Base-by-base conservation (phyloP, 1,140 invertebrate genomes). In the Atta texana region DNA sequence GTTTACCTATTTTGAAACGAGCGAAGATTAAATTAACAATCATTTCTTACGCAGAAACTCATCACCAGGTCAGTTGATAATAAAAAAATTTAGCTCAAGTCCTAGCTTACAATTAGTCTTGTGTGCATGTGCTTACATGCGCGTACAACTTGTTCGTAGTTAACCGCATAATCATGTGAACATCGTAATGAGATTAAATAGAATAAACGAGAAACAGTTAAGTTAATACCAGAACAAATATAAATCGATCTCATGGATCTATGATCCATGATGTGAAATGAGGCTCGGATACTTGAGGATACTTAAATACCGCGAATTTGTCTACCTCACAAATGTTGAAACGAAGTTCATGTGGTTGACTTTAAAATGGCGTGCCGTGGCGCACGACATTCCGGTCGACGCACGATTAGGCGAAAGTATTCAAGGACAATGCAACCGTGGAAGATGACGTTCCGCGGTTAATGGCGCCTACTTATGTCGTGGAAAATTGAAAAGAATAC, bases 371-470 rank as follows among this genome's bases (percentile, higher is more conserved):
- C 89, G 89, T 76, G 86, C 24, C 51, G 31, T 49, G 69, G 59
- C 84, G 34, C 51, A 39, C 53, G 85, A 89, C 86, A 88, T 72
- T 84, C 76, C 16, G 66, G 28, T 34, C 77, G 74, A 88, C 84
- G 87, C 77, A 63, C 84, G 87, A 88, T 91, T 90, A 89, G 89
- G 89, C 90, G 87, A 91, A 91, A 91, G 90, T 91, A 89, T 91
- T 91, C 89, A 91, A 90, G 90, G 87, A 89, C 91, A 89, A 87
- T 89, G 81, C 61, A 72, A 85, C 85, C 18, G 74, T 66, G 78
- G 85, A 74, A 75, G 71, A 86, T 76, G 71, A 63, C 63, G 86
- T 85, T 64, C 39, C 64, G 59, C 82, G 76, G 72, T 88, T 90
- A 90, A 88, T 82, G 80, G 53, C 39, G 55, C 57, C 87, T 66